Evolutionary conservation across 2,888 invertebrate genomes (phyloP), one percentile per base, ranked within the genome.

Genomic region (Leuctra nigra): DNA sequence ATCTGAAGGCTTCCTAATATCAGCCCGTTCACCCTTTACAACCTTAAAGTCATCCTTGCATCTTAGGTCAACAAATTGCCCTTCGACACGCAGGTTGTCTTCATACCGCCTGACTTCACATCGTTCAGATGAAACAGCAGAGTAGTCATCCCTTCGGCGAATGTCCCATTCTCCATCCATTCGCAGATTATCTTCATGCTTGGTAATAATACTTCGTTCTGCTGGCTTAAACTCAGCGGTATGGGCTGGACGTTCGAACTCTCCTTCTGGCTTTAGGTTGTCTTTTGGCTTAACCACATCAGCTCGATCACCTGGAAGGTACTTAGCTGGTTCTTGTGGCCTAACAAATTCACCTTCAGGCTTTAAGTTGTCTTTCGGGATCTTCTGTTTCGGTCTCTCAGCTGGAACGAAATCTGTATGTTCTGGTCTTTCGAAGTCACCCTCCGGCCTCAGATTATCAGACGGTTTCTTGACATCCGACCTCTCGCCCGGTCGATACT

Each of bases 131-230:
- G 70, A 73, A 1, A 76, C 74, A 46, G 72, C 69, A 29, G 50
- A 66, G 63, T 78, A 80, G 65, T 82, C 81, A 63, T 78, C 77
- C 66, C 74, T 76, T 61, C 77, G 75, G 65, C 76, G 72, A 62
- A 80, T 79, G 33, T 75, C 73, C 46, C 66, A 67, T 1, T 65
- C 64, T 7, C 66, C 67, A 54, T 69, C 68, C 0, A 70, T 69
- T 22, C 64, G 59, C 1, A 68, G 56, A 53, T 68, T 67, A 41
- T 68, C 67, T 9, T 61, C 55, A 13, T 63, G 66, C 50, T 61
- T 64, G 7, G 64, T 68, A 0, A 64, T 59, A 0, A 65, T 60
- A 0, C 67, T 67, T 23, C 71, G 64, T 22, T 72, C 71, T n/a
- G 59, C 65, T 2, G 77, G 75, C 36, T 18, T 39, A 18, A 54